Evolutionary conservation across 2,797 vertebrate genomes (phyloP), one percentile per base, ranked within the genome.

Genomic region (Rhynchonycteris naso): DNA sequence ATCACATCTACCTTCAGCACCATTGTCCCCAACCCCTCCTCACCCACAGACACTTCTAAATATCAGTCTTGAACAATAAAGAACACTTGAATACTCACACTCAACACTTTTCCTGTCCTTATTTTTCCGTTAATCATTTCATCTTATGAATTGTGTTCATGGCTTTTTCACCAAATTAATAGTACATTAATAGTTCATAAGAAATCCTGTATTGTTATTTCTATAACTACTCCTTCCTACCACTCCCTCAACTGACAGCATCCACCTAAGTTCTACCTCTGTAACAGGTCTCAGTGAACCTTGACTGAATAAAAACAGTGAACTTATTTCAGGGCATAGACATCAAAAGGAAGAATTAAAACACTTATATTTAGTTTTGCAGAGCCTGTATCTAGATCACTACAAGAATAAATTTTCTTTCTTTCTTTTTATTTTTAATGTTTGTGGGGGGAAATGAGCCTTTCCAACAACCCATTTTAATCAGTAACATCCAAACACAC

Each of bases 341-440:
- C 11, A 28, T 79, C 15, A 28, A 76, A 83, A 91, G 22, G 14
- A 66, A 75, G 33, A 74, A 16, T 87, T 61, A 79, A n/a, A n/a
- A n/a, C 24, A 54, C 22, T 66, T 66, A 4, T 19, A 47, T 80
- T 89, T 26, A 58, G 24, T 65, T 78, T 92, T 93, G 19, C 24
- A 68, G 8, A 84, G 30, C 1, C 33, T 93, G 33, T 80, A 58
- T 72, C 75, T 76, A 76, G 88, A 78, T 61, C 56, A 87, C n/a
- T 72, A 30, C 5, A 69, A 80, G 35, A 87, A 86, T 50, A 1
- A 56, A 38, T 59, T 35, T 30, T 61, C 26, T 61, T 50, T 52
- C 74, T 24, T 66, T 33, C n/a, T 88, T 87, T 85, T 87, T 80
- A 65, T 38, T 88, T 87, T 85, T 87, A 83, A 65, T 26, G 21